These are phyloP conservation scores for Anniella stebbinsi DNA, from an alignment of 2,797 vertebrate genomes.

Conservation along the genomic window DNA sequence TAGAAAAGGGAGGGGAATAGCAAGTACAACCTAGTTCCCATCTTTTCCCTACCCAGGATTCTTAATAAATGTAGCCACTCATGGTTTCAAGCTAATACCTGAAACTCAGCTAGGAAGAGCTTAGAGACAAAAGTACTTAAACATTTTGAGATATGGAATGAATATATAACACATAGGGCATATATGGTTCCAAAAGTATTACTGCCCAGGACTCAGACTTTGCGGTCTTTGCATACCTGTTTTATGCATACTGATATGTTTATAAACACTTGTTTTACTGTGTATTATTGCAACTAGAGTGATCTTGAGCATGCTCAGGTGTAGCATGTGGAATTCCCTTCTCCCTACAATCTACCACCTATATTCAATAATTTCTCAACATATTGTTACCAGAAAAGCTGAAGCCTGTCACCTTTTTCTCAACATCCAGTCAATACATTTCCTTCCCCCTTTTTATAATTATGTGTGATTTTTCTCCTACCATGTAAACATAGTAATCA, in stretches of 20 bases:
- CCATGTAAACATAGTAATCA: conserved; percentile 6
- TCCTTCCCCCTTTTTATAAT: background rate
- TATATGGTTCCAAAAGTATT: background rate
- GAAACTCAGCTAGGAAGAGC: conserved; percentile 8
- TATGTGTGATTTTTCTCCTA: background rate
- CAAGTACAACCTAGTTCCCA: background rate
- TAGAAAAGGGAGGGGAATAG: background rate
- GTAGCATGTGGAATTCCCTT: background rate
- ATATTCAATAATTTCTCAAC: background rate
- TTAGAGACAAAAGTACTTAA: background rate
- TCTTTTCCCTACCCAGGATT: background rate
- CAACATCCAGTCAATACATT: background rate
- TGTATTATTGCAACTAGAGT: background rate
- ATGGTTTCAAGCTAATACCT: background rate
- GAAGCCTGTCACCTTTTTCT: background rate
- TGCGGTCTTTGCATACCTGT: background rate
- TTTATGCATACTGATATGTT: background rate
- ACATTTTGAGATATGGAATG: background rate
- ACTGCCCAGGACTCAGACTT: background rate
- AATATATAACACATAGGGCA: too few species aligned
- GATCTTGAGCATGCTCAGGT: background rate
- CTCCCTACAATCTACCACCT: background rate
- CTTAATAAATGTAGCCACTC: background rate
- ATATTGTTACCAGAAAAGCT: background rate
- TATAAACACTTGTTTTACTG: conserved; percentile 31